Base-by-base conservation (phyloP, 2,113 vertebrate species). In the Octodon degus region DNA sequence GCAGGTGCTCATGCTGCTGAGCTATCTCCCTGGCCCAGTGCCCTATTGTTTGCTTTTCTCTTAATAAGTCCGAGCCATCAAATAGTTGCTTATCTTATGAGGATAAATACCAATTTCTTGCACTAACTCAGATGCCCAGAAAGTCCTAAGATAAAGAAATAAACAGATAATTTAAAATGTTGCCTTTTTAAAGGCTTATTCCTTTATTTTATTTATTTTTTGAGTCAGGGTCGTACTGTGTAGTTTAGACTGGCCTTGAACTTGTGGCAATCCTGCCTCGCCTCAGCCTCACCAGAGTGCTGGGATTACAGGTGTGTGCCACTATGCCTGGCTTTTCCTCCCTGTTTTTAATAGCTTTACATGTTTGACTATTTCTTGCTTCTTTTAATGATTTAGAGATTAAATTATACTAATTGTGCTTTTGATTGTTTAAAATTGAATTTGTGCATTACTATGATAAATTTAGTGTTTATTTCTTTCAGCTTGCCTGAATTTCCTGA, bases 401-500 rank as follows among this genome's bases (percentile, higher is more conserved):
- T 93, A 92, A 88, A 79, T 91, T 90, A 47, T 70, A 37, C 11
- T 80, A 70, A 86, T 58, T 90, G 10, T 68, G 53, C 30, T 65
- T 95, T 91, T 76, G 89, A 47, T 90, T 96, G n/a, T 40, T 91
- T 97, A 82, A 95, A 95, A 91, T 84, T 90, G 4, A 94, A 30
- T 91, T 94, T 63, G 86, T 96, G 94, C 62, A 81, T 68, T 84
- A 86, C 3, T 72, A 1, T 81, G 62, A 2, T 98, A 92, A 98
- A 82, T 81, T 40, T 91, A 60, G 0, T 95, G 24, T 96, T 96
- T 93, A 6, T 98, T 98, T 98, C 83, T 98, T 98, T 34, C 98
- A 99, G 99, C 99, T 72, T 99, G 98, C 85, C 97, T 99, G 90
- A 99, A 99, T 98, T 99, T 99, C 93, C 97, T 99, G 98, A 99